phyloP scores from a whole-genome alignment of 2,797 vertebrate species.

The Malacoctenus gilli region DNA sequence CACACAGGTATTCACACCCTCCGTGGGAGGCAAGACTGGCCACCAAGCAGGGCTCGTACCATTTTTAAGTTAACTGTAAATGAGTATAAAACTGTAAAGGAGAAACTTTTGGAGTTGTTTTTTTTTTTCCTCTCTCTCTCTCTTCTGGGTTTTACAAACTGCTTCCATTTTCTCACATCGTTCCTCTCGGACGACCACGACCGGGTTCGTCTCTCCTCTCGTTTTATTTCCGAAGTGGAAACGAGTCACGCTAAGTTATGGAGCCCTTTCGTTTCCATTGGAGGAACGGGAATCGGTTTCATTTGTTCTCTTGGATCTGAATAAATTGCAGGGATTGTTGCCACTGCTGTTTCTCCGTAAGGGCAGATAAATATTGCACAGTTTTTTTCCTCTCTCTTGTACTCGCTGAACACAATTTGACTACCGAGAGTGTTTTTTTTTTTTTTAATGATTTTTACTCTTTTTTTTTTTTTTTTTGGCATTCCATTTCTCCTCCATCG shows the following conservation, averaged over 20 bases:
- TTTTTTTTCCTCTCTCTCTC: conserved; percentile 15
- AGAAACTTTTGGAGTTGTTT: conserved; percentile 67
- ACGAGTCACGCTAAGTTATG: conserved; percentile 65
- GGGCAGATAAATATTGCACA: conserved; percentile 91
- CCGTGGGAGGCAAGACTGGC: conserved; percentile 69
- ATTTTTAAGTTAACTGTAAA: conserved; percentile 82
- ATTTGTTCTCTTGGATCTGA: conserved; percentile 80
- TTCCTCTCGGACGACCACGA: conserved; percentile 49
- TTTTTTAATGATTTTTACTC: too few species aligned
- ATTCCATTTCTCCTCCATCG: conserved; percentile 75
- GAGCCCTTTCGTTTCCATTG: conserved; percentile 58
- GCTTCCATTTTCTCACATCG: conserved; percentile 72
- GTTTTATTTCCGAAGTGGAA: conserved; percentile 31
- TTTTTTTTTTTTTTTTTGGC: conserved; percentile 40
- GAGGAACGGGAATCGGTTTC: conserved; percentile 69
- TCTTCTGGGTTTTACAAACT: conserved; percentile 63
- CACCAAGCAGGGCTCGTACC: conserved; percentile 68
- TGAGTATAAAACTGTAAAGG: conserved; percentile 79
- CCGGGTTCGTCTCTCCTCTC: conserved; percentile 37
- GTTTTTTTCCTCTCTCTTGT: conserved; percentile 75
- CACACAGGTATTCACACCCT: conserved; percentile 68
- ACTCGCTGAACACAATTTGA: conserved; percentile 68
- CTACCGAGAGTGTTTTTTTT: conserved; percentile 58
- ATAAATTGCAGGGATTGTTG: conserved; percentile 90
- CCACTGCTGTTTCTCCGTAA: conserved; percentile 85